phyloP scores from a whole-genome alignment of 2,888 invertebrate species.

The Oxystoma pomonae region DNA sequence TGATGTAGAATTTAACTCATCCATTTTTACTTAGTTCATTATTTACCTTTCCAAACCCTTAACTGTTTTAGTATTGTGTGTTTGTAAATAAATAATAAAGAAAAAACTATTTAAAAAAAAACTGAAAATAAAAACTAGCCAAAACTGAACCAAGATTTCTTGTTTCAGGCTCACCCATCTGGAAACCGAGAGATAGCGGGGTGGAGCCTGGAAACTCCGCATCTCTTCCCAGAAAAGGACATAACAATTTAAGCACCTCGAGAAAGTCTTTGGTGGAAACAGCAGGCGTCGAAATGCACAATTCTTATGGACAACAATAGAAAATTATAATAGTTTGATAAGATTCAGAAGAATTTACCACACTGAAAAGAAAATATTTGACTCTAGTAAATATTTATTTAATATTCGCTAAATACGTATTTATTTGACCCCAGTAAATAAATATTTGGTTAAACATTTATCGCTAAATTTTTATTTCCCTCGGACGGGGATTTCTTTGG shows the following conservation, averaged over 20 bases:
- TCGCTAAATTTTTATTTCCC: no score
- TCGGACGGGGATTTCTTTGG: no score
- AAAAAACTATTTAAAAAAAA: no score
- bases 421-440: no score
- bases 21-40: background rate
- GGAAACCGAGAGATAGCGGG: conserved; percentile 90
- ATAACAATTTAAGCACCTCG: conserved; percentile 53
- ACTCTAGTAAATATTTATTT: no score
- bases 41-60: background rate
- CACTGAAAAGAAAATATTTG: no score
- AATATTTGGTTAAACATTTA: no score
- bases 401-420: no score
- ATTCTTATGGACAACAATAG: conserved; percentile 45
- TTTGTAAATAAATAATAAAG: no score
- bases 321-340: background rate
- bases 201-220: conserved; percentile 54
- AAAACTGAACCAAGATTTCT: conserved; percentile 45
- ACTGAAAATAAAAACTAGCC: conserved; percentile 9
- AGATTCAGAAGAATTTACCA: background rate
- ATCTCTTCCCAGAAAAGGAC: conserved; percentile 60
- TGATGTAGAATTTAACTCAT: background rate
- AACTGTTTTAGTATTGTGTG: background rate
- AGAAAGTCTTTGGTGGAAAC: conserved; percentile 55
- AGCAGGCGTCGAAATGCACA: conserved; percentile 48
- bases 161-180: conserved; percentile 94